A percentile compares a stretch with the other conserved stretches of the same genome.
phyloP scores from a whole-genome alignment of 2,888 invertebrate species.

The Acronicta alni region DNA sequence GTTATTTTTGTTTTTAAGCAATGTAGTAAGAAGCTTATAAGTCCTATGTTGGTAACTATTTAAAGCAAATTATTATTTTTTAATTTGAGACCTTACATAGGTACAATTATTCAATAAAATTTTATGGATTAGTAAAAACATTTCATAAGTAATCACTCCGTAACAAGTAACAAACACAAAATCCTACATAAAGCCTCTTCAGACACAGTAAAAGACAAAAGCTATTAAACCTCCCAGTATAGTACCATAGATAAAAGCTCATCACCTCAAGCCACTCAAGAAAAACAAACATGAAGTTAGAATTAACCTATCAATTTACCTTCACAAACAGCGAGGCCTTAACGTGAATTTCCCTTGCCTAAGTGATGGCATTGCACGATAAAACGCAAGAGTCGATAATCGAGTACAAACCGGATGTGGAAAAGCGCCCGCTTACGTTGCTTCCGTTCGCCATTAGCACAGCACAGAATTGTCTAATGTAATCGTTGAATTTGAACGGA shows the following conservation, averaged over 20 bases:
- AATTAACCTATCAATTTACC: constrained; percentile 54
- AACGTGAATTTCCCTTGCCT: constrained; percentile 57
- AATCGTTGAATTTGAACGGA: constrained; percentile 40
- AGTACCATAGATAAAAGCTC: constrained; percentile 23
- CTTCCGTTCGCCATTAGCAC: constrained; percentile 61
- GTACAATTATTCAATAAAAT: no score
- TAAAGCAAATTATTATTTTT: not conserved
- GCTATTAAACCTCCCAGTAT: constrained; percentile 17
- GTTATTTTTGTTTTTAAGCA: no score
- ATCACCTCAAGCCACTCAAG: constrained; percentile 23
- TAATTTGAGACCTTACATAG: not conserved
- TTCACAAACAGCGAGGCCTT: constrained; percentile 34
- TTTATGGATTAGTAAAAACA: no score
- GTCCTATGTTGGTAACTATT: no score
- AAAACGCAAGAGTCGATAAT: constrained; percentile 52
- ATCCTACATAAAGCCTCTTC: not conserved
- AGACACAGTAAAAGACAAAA: constrained; percentile 22
- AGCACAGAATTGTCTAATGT: constrained; percentile 46
- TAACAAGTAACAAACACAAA: no score
- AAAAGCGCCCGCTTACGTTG: constrained; percentile 63
- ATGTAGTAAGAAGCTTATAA: no score
- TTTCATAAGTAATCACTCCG: no score
- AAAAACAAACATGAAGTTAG: constrained; percentile 37
- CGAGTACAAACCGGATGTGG: constrained; percentile 59
- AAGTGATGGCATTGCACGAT: constrained; percentile 52